These are phyloP conservation scores for Drosophila tripunctata DNA, from an alignment of 2,888 invertebrate species.

Conservation along the genomic window DNA sequence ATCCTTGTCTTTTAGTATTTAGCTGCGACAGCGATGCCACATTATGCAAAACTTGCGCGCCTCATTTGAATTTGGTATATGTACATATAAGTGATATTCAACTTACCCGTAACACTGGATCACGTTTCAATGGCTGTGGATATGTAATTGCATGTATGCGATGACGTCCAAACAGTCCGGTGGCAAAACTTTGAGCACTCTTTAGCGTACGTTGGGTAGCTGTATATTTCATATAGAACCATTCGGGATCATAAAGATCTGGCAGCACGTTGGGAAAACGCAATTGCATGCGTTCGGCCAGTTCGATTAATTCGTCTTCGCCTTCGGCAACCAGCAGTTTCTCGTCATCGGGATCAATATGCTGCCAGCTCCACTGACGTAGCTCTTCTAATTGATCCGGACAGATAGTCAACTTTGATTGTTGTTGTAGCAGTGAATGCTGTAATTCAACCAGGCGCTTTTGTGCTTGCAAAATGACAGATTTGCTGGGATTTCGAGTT, in stretches of 20 bases:
- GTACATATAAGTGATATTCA: no score
- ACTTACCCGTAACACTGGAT: slow-evolving; percentile 89
- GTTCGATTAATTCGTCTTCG: slow-evolving; percentile 89
- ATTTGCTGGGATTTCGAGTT: slow-evolving; percentile 88
- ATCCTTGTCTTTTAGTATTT: slow-evolving; percentile 4
- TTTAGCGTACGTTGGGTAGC: slow-evolving; percentile 90
- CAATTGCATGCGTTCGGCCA: slow-evolving; percentile 90
- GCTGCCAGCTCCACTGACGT: slow-evolving; percentile 86
- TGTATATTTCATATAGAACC: slow-evolving; percentile 89
- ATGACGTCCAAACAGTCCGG: slow-evolving; percentile 90
- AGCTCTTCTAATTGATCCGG: slow-evolving; percentile 83
- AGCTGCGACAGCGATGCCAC: slow-evolving; percentile 7
- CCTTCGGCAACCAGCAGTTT: slow-evolving; percentile 90
- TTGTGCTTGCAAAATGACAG: slow-evolving; percentile 86
- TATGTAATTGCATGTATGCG: slow-evolving; percentile 87
- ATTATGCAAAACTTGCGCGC: not conserved
- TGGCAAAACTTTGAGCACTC: slow-evolving; percentile 90
- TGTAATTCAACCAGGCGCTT: slow-evolving; percentile 84
- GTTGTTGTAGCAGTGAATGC: slow-evolving; percentile 58
- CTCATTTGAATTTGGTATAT: not conserved
- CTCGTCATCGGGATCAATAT: slow-evolving; percentile 85
- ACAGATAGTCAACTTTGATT: slow-evolving; percentile 86
- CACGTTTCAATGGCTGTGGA: slow-evolving; percentile 87
- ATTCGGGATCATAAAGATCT: slow-evolving; percentile 85
- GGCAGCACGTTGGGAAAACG: slow-evolving; percentile 88